Conservation (phyloP, 1,140 invertebrate species). For the Pararge aegeria region DNA sequence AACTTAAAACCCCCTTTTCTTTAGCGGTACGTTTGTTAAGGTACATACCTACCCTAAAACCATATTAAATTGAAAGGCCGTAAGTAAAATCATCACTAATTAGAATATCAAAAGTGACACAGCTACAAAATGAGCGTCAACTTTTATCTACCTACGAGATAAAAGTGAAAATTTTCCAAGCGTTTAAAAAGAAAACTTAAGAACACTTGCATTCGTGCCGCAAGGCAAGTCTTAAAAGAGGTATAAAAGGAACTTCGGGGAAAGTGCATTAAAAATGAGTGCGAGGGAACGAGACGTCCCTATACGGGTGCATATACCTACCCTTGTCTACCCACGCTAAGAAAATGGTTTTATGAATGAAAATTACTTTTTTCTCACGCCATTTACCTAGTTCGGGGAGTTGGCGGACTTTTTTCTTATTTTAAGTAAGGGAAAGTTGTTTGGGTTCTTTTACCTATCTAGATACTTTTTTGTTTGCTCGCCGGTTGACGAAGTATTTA, state of each 20-base stretch:
- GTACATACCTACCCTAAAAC: no score
- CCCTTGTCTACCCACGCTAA: conserved; percentile 47
- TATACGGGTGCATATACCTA: conserved; percentile 25
- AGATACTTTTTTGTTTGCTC: neutral
- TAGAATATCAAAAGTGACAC: no score
- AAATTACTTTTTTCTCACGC: conserved; percentile 73
- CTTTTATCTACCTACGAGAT: conserved; percentile 3
- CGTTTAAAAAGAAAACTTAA: conserved; percentile 47
- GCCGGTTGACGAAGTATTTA: neutral
- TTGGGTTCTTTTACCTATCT: conserved; percentile 22
- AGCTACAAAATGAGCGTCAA: neutral
- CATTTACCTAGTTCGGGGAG: conserved; percentile 60
- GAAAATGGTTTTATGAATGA: conserved; percentile 75
- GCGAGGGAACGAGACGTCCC: conserved; percentile 40
- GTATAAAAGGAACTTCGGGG: conserved; percentile 60
- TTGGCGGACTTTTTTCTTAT: conserved; percentile 44
- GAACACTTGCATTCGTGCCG: conserved; percentile 42
- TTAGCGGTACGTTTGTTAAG: no score
- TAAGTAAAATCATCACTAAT: no score
- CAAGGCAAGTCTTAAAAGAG: conserved; percentile 56
- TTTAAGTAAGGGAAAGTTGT: conserved; percentile 60
- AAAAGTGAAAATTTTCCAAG: conserved; percentile 44
- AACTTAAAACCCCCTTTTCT: no score
- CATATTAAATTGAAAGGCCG: no score
- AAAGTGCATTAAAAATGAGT: conserved; percentile 76